Conservation (phyloP, 2,797 vertebrate species). For the Dendrocincla tyrannina region DNA sequence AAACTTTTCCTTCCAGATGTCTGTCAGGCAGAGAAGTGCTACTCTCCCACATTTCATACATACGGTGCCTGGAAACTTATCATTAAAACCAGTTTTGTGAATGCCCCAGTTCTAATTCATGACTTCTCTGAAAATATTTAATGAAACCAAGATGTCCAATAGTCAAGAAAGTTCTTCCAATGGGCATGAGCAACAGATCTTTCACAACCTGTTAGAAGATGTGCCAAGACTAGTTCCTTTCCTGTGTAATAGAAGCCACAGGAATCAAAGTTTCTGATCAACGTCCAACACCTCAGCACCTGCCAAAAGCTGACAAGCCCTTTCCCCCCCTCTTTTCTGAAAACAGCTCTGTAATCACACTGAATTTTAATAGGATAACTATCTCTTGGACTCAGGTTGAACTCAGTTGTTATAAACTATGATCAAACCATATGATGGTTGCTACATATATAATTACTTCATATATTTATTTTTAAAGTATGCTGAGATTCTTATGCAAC, state of each 20-base stretch:
- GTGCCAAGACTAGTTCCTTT: slow-evolving; percentile 59
- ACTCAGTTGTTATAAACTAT: slow-evolving; percentile 23
- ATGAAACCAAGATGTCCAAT: slow-evolving; percentile 53
- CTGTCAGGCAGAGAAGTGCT: neutral
- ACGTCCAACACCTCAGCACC: slow-evolving; percentile 46
- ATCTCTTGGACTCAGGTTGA: slow-evolving; percentile 50
- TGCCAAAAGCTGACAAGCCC: slow-evolving; percentile 65
- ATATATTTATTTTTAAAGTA: slow-evolving; percentile 43
- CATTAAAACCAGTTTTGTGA: slow-evolving; percentile 4
- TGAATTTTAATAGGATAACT: slow-evolving; percentile 61
- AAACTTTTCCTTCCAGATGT: neutral
- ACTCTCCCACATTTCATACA: neutral
- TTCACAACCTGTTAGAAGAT: slow-evolving; percentile 55
- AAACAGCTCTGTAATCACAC: slow-evolving; percentile 59
- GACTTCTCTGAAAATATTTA: slow-evolving; percentile 44
- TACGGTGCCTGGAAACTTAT: neutral
- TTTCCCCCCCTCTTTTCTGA: neutral
- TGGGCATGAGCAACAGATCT: slow-evolving; percentile 46
- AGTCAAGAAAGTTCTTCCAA: slow-evolving; percentile 65
- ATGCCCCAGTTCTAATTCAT: slow-evolving; percentile 10
- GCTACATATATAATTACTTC: slow-evolving; percentile 25
- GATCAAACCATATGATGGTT: slow-evolving; percentile 22
- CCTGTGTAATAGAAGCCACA: slow-evolving; percentile 65
- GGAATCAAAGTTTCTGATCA: slow-evolving; percentile 68
- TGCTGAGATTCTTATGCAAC: neutral